Evolutionary conservation across 2,888 invertebrate species (phyloP), one percentile per base, ranked within the genome.

Genomic region (Oxyteleia sp.): DNA sequence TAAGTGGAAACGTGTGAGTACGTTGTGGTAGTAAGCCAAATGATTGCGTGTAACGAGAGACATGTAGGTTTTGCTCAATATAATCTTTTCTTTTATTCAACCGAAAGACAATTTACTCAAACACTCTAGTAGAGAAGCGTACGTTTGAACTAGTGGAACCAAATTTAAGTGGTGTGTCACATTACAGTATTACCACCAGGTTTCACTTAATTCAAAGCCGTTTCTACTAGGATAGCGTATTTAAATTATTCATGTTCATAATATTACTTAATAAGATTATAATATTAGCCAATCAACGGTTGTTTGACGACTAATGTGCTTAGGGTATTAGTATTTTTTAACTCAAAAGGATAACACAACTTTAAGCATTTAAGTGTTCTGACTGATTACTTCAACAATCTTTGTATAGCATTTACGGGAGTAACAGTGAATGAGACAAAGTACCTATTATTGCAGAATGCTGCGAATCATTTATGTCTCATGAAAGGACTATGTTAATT

Each of bases 381-480:
- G 55, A 47, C 51, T 74, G 78, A 38, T 76, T 59, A 63, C 68
- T 63, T 61, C 23, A 53, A 45, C 13, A 43, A 45, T 59, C 41
- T n/a, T 49, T 64, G 32, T 68, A 81, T 61, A 78, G 72, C 51
- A 41, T 69, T 82, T 64, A 51, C 45, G 18, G 10, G 20, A 15
- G 43, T 68, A 86, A 63, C 5, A 66, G 49, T 82, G 64, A 69
- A 41, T 23, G 13, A 64, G 7, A 55, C 18, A 63, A 51, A 72
- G 74, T 84, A 86, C 81, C 85, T 85, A 84, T 78, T 71, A 84
- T 85, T 86, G 87, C 87, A 86, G 87, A 87, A 87, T 87, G 87
- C 84, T 75, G 81, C 79, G 76, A 59, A 53, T 83, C 80, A 59
- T 84, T 86, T 49, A n/a, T 61, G 79, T 79, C 61, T 80, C 66